phyloP scores from a whole-genome alignment of 2,797 vertebrate species.

The Typhlichthys subterraneus region DNA sequence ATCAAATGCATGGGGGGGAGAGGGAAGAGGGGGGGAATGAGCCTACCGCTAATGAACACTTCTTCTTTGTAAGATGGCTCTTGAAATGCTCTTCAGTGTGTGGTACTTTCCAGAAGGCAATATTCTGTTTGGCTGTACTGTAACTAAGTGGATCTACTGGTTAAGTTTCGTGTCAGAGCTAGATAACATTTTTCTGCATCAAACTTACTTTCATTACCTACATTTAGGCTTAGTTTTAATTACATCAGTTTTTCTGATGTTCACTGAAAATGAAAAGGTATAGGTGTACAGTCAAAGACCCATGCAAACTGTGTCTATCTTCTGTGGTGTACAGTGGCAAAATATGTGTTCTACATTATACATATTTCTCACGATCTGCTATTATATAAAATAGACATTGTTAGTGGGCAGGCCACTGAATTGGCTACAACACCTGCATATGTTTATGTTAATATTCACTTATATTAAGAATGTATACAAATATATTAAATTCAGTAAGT shows the following conservation, averaged over 20 bases:
- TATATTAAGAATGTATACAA: no score
- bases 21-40: slow-evolving; percentile 9
- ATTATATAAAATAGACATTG: no score
- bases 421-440: no score
- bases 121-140: no score
- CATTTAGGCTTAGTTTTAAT: not conserved
- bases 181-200: not conserved
- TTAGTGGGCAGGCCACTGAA: no score
- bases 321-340: no score
- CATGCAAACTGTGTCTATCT: no score
- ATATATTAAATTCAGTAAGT: no score
- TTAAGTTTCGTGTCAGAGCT: not conserved
- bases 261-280: not conserved
- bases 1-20: slow-evolving; percentile 4
- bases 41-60: slow-evolving; percentile 41
- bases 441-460: no score
- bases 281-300: no score
- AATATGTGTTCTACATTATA: no score
- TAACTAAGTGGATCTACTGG: not conserved
- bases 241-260: not conserved
- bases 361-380: no score
- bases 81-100: slow-evolving; percentile 9
- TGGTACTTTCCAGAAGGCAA: slow-evolving; percentile 1
- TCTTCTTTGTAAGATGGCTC: slow-evolving; percentile 20
- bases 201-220: not conserved